A percentile compares a stretch with the other conserved stretches of the same genome.
Evolutionary conservation across 2,888 invertebrate species (phyloP).

Genomic region (Camponotus fellah): DNA sequence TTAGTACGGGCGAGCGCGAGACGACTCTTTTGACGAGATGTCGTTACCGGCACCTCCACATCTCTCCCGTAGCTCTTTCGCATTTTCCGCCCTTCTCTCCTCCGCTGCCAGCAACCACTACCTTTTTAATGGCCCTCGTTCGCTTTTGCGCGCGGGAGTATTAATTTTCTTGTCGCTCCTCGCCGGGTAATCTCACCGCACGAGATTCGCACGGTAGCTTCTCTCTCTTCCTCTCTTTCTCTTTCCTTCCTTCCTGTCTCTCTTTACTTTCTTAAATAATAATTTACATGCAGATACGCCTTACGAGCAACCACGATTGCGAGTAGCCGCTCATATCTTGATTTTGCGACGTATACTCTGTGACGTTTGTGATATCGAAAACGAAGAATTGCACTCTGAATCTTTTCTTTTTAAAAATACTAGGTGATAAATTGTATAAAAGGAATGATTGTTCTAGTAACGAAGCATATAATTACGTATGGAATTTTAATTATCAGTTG

Average conservation of each 20-base stretch:
- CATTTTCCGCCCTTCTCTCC: conserved; percentile 23
- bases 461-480: neutral
- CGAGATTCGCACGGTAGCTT: conserved; percentile 33
- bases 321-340: neutral
- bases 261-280: conserved; percentile 47
- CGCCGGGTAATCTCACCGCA: conserved; percentile 41
- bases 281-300: conserved; percentile 40
- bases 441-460: neutral
- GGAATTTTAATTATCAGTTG: neutral
- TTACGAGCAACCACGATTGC: neutral
- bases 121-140: conserved; percentile 51
- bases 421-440: neutral
- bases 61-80: conserved; percentile 44
- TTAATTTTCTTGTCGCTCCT: conserved; percentile 59
- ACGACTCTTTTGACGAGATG: conserved; percentile 71
- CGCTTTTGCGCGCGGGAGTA: conserved; percentile 47
- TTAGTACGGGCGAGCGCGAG: conserved; percentile 61
- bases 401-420: neutral
- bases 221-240: neutral
- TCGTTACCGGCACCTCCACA: conserved; percentile 56
- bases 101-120: conserved; percentile 29
- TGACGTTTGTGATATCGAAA: neutral
- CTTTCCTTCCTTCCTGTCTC: neutral
- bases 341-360: neutral
- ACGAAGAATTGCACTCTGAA: neutral